These are phyloP conservation scores for Odocoileus hemionus DNA, from an alignment of 2,113 vertebrate species.

Conservation along the genomic window DNA sequence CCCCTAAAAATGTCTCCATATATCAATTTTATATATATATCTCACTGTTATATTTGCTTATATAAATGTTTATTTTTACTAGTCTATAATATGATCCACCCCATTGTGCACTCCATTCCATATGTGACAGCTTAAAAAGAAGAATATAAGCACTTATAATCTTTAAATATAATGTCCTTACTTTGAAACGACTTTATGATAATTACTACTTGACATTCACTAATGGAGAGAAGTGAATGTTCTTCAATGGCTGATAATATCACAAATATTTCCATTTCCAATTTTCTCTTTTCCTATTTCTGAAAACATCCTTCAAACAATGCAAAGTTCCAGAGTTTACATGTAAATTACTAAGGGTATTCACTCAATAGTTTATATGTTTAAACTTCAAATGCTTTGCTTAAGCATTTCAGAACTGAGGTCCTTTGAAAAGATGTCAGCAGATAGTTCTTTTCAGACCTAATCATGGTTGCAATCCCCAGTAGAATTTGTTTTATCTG, in stretches of 20 bases:
- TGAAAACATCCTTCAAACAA: neutral
- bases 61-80: neutral
- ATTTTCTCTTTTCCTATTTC: neutral
- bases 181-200: neutral
- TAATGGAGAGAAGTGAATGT: neutral
- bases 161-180: neutral
- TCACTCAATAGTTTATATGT: neutral
- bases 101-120: neutral
- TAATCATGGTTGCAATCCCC: neutral
- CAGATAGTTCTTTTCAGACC: fast-evolving
- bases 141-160: neutral
- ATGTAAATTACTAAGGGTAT: neutral
- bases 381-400: neutral
- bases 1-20: neutral
- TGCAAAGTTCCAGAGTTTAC: neutral
- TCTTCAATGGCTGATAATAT: neutral
- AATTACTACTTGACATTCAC: neutral
- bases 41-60: neutral
- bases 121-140: neutral
- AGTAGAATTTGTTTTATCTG: neutral
- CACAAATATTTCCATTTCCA: neutral
- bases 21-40: neutral
- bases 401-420: neutral
- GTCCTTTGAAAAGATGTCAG: neutral
- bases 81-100: neutral